Conservation (phyloP, 2,797 vertebrate genomes). For the Parauchenoglanis ngamensis region DNA sequence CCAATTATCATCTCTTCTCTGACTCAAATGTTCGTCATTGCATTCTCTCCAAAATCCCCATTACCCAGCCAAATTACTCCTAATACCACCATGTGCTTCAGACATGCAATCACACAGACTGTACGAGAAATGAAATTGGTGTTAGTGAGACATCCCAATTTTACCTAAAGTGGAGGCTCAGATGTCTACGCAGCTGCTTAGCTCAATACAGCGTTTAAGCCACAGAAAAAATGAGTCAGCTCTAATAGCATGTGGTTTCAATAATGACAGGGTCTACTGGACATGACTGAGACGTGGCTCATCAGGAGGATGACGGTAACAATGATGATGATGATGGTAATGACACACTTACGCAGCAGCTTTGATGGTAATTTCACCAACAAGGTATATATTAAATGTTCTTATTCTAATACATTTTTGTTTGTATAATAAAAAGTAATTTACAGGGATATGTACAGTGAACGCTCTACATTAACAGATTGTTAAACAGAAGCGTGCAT, state of each 20-base stretch:
- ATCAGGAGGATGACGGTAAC: constrained; percentile 16
- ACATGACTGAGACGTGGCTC: constrained; percentile 14
- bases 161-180: constrained; percentile 8
- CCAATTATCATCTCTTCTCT: neutral
- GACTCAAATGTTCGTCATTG: constrained; percentile 5
- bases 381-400: too few species aligned
- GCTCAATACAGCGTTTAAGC: neutral
- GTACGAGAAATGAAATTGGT: constrained; percentile 8
- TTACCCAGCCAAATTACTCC: constrained; percentile 25
- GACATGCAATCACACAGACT: constrained; percentile 9
- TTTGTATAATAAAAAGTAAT: too few species aligned
- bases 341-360: neutral
- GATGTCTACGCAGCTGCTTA: neutral
- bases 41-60: constrained; percentile 9
- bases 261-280: neutral
- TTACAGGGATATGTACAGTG: too few species aligned
- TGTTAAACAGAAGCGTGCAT: too few species aligned
- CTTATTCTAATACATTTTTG: too few species aligned
- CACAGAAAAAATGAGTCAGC: constrained; percentile 40
- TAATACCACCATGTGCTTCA: constrained; percentile 18
- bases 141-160: constrained; percentile 24
- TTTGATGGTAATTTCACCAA: too few species aligned
- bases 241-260: constrained; percentile 32
- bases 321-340: constrained; percentile 14
- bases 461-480: too few species aligned